These are phyloP conservation scores for Orthosia incerta DNA, from an alignment of 2,888 invertebrate genomes.

Conservation along the genomic window DNA sequence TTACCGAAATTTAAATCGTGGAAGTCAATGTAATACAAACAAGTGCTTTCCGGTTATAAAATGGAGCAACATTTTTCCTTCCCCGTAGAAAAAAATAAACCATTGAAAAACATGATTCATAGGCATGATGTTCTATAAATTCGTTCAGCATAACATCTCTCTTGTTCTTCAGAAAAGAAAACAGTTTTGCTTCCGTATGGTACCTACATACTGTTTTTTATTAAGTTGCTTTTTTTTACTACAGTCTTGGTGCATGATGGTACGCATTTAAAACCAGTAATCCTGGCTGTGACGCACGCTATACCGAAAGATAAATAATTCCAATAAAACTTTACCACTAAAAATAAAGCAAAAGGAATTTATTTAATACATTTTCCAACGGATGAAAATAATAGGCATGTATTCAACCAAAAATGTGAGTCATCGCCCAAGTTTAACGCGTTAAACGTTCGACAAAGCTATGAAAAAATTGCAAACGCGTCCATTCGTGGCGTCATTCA, in stretches of 20 bases:
- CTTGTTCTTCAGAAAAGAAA: constrained; percentile 26
- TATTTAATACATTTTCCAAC: constrained; percentile 52
- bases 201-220: constrained; percentile 17
- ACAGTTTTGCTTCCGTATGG: constrained; percentile 11
- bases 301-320: neutral
- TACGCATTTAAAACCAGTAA: neutral
- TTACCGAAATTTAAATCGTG: constrained; percentile 52
- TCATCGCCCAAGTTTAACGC: constrained; percentile 70
- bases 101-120: constrained; percentile 52
- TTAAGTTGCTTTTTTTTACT: neutral
- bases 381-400: constrained; percentile 51
- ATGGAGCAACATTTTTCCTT: constrained; percentile 47
- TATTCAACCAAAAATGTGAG: constrained; percentile 68
- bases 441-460: constrained; percentile 74
- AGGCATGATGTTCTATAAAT: constrained; percentile 38
- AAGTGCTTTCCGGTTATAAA: constrained; percentile 50
- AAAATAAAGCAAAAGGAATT: constrained; percentile 53
- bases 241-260: neutral
- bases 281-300: neutral
- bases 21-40: constrained; percentile 49
- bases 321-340: constrained; percentile 18
- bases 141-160: constrained; percentile 40
- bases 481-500: constrained; percentile 74
- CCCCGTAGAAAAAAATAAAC: constrained; percentile 49
- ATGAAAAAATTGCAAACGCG: constrained; percentile 76